Percentiles rank a stretch among this genome's conserved stretches.
Evolutionary conservation across 2,797 vertebrate species (phyloP).

Genomic region (Phrynocephalus vlangalii): DNA sequence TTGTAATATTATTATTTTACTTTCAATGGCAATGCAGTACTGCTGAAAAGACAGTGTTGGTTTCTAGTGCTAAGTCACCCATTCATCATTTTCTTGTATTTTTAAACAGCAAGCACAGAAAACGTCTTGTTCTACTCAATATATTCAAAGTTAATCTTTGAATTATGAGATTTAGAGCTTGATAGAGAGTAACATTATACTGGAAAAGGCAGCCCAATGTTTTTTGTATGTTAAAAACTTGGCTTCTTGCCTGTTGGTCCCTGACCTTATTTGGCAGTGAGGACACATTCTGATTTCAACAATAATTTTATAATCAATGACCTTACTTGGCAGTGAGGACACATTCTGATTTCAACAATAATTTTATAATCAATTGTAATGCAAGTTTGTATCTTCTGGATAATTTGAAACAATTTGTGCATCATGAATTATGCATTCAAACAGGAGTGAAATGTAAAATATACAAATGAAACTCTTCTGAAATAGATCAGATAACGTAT

Average conservation of each 20-base stretch:
- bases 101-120: neutral
- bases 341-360: neutral
- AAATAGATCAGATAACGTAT: neutral
- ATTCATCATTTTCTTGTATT: neutral
- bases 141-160: neutral
- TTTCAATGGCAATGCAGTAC: neutral
- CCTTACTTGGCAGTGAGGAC: neutral
- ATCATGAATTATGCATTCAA: neutral
- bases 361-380: neutral
- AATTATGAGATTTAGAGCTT: neutral
- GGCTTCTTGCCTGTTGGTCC: neutral
- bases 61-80: neutral
- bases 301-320: neutral
- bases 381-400: neutral
- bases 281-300: neutral
- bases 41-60: neutral
- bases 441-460: neutral
- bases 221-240: neutral
- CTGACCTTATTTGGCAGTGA: neutral
- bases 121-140: neutral
- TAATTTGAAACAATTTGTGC: neutral
- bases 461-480: neutral
- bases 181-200: neutral
- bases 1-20: constrained; percentile 7
- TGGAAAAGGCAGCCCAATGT: neutral